Evolutionary conservation across 2,888 invertebrate species (phyloP).

Genomic region (Pterostichus madidus): DNA sequence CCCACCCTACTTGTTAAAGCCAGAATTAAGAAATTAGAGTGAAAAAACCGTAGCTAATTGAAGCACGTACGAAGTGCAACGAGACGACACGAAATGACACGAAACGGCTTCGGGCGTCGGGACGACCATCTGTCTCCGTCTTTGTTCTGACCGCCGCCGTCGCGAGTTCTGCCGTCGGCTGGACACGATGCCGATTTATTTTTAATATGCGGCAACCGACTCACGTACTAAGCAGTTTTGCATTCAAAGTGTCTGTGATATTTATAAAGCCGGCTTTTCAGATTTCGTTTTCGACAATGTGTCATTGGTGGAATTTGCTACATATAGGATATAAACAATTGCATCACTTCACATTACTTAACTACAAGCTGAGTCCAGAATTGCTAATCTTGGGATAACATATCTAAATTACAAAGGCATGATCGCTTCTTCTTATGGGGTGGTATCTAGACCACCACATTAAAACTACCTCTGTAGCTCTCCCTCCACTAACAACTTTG

Average conservation of each 20-base stretch:
- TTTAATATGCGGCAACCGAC: conserved; percentile 57
- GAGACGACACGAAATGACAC: conserved; percentile 62
- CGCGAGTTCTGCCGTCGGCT: conserved; percentile 7
- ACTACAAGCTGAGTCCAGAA: no score
- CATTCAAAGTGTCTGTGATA: conserved; percentile 59
- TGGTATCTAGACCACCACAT: no score
- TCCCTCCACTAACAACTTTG: no score
- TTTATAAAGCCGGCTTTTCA: conserved; percentile 27
- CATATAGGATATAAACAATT: no score
- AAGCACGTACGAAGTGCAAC: conserved; percentile 48
- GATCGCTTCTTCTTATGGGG: no score
- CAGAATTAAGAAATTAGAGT: conserved; percentile 65
- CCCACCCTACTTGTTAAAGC: conserved; percentile 38
- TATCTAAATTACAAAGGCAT: no score
- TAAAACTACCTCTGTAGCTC: no score
- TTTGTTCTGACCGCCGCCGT: conserved; percentile 36
- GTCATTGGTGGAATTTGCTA: no score
- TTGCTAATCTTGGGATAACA: no score
- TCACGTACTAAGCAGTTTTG: conserved; percentile 59
- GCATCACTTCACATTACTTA: no score
- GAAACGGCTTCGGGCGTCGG: conserved; percentile 41
- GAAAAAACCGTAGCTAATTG: conserved; percentile 66
- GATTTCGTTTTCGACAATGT: no score
- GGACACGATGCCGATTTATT: conserved; percentile 45
- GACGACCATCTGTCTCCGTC: conserved; percentile 44